Base-by-base conservation (phyloP, 2,888 invertebrate genomes). In the Pelosia muscerda region DNA sequence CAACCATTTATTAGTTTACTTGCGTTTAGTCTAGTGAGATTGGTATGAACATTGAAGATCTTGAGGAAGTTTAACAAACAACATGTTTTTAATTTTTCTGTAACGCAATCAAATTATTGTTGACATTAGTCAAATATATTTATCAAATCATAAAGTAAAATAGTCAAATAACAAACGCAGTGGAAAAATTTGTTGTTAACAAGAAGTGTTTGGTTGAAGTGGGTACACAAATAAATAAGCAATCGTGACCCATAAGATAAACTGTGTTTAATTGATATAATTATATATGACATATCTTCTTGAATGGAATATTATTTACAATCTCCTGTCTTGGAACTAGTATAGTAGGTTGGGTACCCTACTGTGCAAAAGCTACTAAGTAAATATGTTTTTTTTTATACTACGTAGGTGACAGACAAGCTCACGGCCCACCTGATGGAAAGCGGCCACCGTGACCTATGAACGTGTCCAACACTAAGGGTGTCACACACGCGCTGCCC, bases 281-380 rank as follows among this genome's bases (percentile, higher is more conserved):
- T 22, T 19, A 15, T 25, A 13, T 25, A 10, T 2, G n/a, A 5
- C 13, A 55, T n/a, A n/a, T n/a, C n/a, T n/a, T 55, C 55, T 23
- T 55, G 22, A 55, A 26, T 55, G 55, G 55, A 55, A 55, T 55
- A 55, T 55, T 55, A 25, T 55, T 55, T 15, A 55, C 55, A 54
- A 54, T 22, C 23, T 54, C 6, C 54, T 54, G 23, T 23, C 54
- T 54, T 23, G 11, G 54, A 22, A 22, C 4, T 15, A 38, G 11
- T 54, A 54, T 8, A 23, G 54, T 54, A 54, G 54, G 54, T 23
- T 54, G 23, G 54, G 9, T 54, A 23, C 38, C 13, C 15, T 38
- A 11, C 10, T 11, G 10, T 34, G 38, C 15, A 38, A 9, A 31
- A 34, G 38, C 38, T 38, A n/a, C n/a, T n/a, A n/a, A n/a, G n/a